Conservation (phyloP, 2,113 vertebrate species). For the Catagonus wagneri region DNA sequence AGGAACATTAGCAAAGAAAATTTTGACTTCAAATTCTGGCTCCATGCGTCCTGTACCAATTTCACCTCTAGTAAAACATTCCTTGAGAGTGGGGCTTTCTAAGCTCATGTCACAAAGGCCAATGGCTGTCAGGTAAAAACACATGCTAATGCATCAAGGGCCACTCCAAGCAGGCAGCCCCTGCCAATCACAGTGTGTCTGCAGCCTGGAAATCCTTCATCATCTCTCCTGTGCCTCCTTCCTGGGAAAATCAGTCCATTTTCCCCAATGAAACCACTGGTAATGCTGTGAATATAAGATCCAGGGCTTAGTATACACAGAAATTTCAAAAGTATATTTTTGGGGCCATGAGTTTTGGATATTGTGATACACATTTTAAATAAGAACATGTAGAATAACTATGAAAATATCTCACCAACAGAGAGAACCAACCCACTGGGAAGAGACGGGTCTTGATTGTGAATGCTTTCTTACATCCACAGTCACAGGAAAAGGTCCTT, state of each 20-base stretch:
- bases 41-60: background rate
- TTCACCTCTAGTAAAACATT: background rate
- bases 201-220: background rate
- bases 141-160: background rate
- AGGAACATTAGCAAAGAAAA: slow-evolving; percentile 33
- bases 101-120: background rate
- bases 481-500: background rate
- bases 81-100: background rate
- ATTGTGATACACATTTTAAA: background rate
- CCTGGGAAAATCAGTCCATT: background rate
- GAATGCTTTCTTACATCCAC: slow-evolving; percentile 8
- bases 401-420: background rate
- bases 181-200: background rate
- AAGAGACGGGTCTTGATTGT: background rate
- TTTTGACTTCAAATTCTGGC: background rate
- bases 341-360: background rate
- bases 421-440: background rate
- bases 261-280: background rate
- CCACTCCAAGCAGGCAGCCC: background rate
- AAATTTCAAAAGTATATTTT: background rate
- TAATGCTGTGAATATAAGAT: background rate
- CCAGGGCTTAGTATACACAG: background rate
- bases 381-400: background rate
- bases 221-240: background rate
- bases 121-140: background rate